Base-by-base conservation (phyloP, 2,888 invertebrate species). In the Physocephala rufipes region DNA sequence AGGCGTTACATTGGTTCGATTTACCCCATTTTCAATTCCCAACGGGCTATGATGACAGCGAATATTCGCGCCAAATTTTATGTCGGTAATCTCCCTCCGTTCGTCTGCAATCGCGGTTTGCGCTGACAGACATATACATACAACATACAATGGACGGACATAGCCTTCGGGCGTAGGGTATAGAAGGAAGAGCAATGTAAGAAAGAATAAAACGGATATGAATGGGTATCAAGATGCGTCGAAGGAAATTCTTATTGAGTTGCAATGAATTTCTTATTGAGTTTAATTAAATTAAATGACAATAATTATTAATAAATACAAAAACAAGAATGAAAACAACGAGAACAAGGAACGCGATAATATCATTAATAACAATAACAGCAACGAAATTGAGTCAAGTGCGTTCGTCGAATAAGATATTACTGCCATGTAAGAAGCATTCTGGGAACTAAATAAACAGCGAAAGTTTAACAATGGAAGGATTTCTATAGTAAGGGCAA, bases 231-330 rank as follows among this genome's bases (percentile, higher is more conserved):
- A 73, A 75, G 72, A 73, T 75, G 72, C 75, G 75, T 67, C n/a
- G n/a, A 73, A 73, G 73, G 75, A 73, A 73, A 73, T 73, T 75
- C 72, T 67, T 36, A 73, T 67, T 75, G 75, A 75, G n/a, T 69
- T 63, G 72, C 21, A 13, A n/a, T 21, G 53, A 21, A 55, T 28
- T n/a, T n/a, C n/a, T n/a, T n/a, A 58, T 24, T 7, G 28, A 58
- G 13, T 15, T n/a, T 13, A 58, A 58, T 12, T 28, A 58, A 58
- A 58, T 1, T 15, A 16, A 26, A 19, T 1, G 15, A 58, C 28
- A 58, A 58, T 26, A 24, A 59, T 24, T 15, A 45, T 19, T 26
- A 36, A 13, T 49, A 43, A 59, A 53, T 28, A 15, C 62, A 74
- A 67, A 58, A 49, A 71, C 65, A 68, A 51, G 49, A 45, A 71